phyloP scores from a whole-genome alignment of 1,140 invertebrate genomes.

The Akabosia matsudoensis region DNA sequence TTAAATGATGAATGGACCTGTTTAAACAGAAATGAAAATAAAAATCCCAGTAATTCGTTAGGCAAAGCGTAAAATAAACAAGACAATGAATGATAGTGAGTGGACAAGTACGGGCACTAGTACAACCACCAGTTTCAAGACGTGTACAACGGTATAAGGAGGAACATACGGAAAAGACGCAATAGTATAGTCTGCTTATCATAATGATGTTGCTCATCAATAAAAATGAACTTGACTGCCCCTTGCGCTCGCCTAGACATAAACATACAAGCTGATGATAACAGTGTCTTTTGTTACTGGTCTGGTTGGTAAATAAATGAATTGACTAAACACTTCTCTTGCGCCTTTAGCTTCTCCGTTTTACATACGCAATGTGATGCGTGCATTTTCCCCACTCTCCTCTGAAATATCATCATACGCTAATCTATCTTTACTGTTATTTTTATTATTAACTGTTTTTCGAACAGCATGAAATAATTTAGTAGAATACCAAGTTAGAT shows the following conservation, averaged over 20 bases:
- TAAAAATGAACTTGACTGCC: conserved; percentile 32
- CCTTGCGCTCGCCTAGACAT: conserved; percentile 29
- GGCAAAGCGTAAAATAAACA: neutral
- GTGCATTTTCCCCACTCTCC: neutral
- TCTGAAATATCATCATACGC: conserved; percentile 16
- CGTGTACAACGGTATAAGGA: neutral
- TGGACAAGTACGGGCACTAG: neutral
- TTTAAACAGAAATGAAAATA: conserved; percentile 42
- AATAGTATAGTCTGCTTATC: neutral
- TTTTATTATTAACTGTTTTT: conserved; percentile 1
- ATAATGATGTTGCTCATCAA: conserved; percentile 25
- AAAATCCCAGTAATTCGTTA: conserved; percentile 18
- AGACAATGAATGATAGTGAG: conserved; percentile 18
- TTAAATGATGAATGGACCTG: conserved; percentile 42
- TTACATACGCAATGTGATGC: neutral
- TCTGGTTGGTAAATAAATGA: neutral
- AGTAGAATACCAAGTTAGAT: neutral
- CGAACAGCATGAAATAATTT: neutral
- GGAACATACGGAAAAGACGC: no score
- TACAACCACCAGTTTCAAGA: no score
- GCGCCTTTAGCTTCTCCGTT: neutral
- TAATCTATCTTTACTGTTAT: neutral
- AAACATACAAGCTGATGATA: conserved; percentile 38
- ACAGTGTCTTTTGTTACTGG: conserved; percentile 16
- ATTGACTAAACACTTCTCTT: neutral